These are phyloP conservation scores for Drosophila kepulauana DNA, from an alignment of 1,140 invertebrate genomes.

Conservation along the genomic window DNA sequence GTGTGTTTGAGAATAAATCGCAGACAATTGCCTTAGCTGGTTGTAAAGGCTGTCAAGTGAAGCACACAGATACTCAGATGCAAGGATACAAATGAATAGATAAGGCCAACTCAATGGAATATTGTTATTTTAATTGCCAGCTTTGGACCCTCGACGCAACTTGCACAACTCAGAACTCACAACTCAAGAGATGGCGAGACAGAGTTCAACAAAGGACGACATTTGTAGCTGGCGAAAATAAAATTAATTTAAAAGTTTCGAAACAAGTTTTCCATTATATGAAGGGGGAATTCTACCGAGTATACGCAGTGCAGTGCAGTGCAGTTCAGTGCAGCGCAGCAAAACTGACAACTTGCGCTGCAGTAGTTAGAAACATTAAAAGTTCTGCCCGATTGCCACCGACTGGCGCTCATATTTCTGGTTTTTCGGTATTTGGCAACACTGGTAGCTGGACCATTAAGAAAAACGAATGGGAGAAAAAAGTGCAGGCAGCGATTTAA, in stretches of 20 bases:
- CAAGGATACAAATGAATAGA: constrained; percentile 25
- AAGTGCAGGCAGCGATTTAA: constrained; percentile 35
- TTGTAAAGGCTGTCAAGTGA: constrained; percentile 27
- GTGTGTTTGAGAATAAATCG: constrained; percentile 16
- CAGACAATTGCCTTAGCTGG: constrained; percentile 28
- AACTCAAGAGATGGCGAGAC: not conserved
- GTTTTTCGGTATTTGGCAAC: constrained; percentile 29
- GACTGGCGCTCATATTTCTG: constrained; percentile 53
- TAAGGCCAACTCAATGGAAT: constrained; percentile 62
- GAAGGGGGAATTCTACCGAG: constrained; percentile 40
- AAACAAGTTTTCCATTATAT: constrained; percentile 80
- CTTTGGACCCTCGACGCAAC: constrained; percentile 48
- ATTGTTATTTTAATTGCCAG: constrained; percentile 78
- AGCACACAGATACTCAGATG: constrained; percentile 14
- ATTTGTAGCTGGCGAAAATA: constrained; percentile 64
- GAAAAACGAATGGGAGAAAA: not conserved
- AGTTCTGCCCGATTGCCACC: constrained; percentile 44
- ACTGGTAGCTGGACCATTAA: not conserved
- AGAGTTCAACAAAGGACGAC: constrained; percentile 45
- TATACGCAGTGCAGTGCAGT: constrained; percentile 35
- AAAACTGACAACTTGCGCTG: constrained; percentile 54
- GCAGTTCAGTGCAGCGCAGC: constrained; percentile 27
- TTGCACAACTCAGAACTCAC: not conserved
- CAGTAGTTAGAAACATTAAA: constrained; percentile 77
- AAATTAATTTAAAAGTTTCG: constrained; percentile 81